These are phyloP conservation scores for Drosophila pseudoananassae DNA, from an alignment of 1,140 invertebrate genomes.

Conservation along the genomic window DNA sequence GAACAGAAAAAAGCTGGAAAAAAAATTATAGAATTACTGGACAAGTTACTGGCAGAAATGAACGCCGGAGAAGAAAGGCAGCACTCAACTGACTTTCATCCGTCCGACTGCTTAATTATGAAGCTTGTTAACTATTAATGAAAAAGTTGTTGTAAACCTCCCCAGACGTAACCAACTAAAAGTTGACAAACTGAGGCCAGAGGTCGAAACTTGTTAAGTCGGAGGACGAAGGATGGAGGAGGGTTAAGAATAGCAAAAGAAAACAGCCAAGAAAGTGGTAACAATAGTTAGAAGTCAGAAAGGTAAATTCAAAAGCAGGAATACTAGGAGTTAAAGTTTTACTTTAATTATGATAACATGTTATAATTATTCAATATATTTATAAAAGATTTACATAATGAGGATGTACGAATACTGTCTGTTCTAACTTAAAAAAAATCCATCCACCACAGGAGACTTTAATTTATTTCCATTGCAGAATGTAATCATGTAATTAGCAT, in stretches of 20 bases:
- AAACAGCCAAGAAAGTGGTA: conserved; percentile 8
- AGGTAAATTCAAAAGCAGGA: background rate
- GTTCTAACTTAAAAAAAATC: background rate
- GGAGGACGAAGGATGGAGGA: background rate
- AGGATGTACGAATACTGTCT: background rate
- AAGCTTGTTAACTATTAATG: conserved; percentile 82
- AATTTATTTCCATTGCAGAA: background rate
- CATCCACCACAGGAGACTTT: background rate
- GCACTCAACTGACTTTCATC: conserved; percentile 32
- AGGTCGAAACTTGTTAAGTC: conserved; percentile 25
- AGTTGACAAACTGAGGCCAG: conserved; percentile 49
- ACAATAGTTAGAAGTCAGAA: background rate
- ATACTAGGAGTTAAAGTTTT: background rate
- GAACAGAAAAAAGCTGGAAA: conserved; percentile 8
- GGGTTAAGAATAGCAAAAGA: background rate
- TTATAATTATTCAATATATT: conserved; percentile 4
- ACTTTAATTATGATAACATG: background rate
- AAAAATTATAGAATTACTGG: conserved; percentile 2
- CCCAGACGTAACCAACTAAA: conserved; percentile 53
- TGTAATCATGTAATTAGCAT: conserved; percentile 31
- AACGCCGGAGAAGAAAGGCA: conserved; percentile 11
- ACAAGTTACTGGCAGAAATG: conserved; percentile 20
- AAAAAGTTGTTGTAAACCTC: conserved; percentile 77
- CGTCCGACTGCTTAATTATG: conserved; percentile 73
- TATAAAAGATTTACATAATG: conserved; percentile 1